Evolutionary conservation across 1,140 invertebrate genomes (phyloP).

Genomic region (Pachypsylla venusta): DNA sequence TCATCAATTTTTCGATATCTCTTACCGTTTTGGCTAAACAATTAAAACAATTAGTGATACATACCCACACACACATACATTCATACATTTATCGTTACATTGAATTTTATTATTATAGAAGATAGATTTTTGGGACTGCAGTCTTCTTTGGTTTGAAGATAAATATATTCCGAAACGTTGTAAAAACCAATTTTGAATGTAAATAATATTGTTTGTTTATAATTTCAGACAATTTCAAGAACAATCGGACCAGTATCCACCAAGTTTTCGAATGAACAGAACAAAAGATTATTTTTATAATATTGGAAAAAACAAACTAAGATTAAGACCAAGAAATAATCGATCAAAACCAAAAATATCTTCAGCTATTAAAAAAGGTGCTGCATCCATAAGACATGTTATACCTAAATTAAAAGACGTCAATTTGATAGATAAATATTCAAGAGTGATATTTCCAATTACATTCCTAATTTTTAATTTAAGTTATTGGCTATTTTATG

Average conservation of each 20-base stretch:
- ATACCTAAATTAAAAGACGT: slow-evolving; percentile 93
- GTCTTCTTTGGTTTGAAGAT: no score
- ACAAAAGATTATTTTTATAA: slow-evolving; percentile 27
- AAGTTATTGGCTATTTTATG: slow-evolving; percentile 88
- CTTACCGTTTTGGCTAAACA: no score
- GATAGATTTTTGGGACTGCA: no score
- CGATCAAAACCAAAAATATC: slow-evolving; percentile 47
- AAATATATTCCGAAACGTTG: no score
- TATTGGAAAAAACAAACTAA: background rate
- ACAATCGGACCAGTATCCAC: slow-evolving; percentile 53
- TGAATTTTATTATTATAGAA: no score
- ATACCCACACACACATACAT: no score
- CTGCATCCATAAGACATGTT: slow-evolving; percentile 58
- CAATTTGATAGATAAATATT: slow-evolving; percentile 94
- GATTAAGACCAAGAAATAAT: background rate
- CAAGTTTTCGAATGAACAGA: slow-evolving; percentile 59
- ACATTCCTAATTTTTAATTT: slow-evolving; percentile 88
- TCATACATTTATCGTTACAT: no score
- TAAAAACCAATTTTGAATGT: no score
- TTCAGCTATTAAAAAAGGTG: slow-evolving; percentile 58
- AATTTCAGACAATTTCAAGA: slow-evolving; percentile 14
- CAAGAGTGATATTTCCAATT: slow-evolving; percentile 82
- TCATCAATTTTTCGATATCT: no score
- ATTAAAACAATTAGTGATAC: no score
- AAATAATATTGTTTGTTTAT: background rate